Evolutionary conservation across 2,888 invertebrate genomes (phyloP).

Genomic region (Eucriotettix oculatus): DNA sequence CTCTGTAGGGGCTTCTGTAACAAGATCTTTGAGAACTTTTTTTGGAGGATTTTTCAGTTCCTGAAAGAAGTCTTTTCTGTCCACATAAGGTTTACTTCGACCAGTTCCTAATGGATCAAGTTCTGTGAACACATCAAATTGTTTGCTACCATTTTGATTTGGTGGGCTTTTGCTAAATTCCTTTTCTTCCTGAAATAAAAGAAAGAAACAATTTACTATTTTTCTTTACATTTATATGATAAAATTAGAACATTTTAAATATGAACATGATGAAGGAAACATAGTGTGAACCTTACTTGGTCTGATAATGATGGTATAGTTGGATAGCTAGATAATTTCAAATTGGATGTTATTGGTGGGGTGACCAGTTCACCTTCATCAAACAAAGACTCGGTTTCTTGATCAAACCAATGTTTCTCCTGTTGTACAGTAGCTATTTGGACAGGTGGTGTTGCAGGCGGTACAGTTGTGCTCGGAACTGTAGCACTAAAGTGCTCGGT

Average conservation of each 20-base stretch:
- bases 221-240: not conserved
- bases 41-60: conserved; percentile 89
- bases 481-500: conserved; percentile 11
- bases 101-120: conserved; percentile 86
- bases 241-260: not conserved
- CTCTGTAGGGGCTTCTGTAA: conserved; percentile 20
- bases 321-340: conserved; percentile 1
- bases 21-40: conserved; percentile 78
- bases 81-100: conserved; percentile 79
- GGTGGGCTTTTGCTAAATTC: conserved; percentile 3
- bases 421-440: conserved; percentile 16
- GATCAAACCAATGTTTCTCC: conserved; percentile 29
- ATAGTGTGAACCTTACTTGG: conserved; percentile 3
- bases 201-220: not conserved
- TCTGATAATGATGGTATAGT: conserved; percentile 3
- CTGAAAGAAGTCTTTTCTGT: conserved; percentile 92
- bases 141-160: not conserved
- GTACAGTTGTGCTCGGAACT: conserved; percentile 21
- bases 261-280: not conserved
- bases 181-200: conserved; percentile 2
- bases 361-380: conserved; percentile 24
- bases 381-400: conserved; percentile 29
- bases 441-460: conserved; percentile 18
- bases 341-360: conserved; percentile 6
- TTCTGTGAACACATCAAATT: conserved; percentile 79